Evolutionary conservation across 2,797 vertebrate species (phyloP), one percentile per base, ranked within the genome.

Genomic region (Thunnus albacares): DNA sequence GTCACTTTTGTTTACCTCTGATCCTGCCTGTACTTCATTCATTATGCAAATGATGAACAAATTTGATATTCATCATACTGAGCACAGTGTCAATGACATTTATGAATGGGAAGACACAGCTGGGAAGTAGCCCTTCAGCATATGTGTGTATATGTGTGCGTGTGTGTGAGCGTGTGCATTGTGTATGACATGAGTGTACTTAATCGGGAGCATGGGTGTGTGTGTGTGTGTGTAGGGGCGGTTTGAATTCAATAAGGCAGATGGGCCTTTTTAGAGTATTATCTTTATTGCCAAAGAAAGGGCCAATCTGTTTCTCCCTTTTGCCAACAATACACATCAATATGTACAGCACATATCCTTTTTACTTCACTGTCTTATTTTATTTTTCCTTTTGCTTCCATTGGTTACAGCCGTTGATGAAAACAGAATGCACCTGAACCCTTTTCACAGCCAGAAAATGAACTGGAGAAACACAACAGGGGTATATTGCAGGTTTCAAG

Each of bases 251-350:
- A 94, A 89, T 93, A 90, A 91, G 88, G 84, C 93, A 95, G 93
- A 94, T 94, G 94, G 93, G 80, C 80, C 93, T 90, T 90, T 94
- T 95, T 93, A 93, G 87, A 87, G 86, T 81, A 92, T 92, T 90
- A 93, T 88, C 87, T 87, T 89, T 90, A 93, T 93, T 90, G 89
- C 88, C 83, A 91, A 93, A 93, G 91, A 93, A 88, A 85, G 82
- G 67, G 15, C 66, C 92, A 91, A 89, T 91, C 91, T 94, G 91
- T 88, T 88, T 81, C 82, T 81, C 69, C 75, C 55, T 80, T 92
- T 82, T 81, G 83, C 86, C 85, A 91, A 75, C 72, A 84, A 61
- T 64, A 57, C 71, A 56, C 83, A 87, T 90, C 80, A 80, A 69
- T 79, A 88, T 89, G 79, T 88, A 71, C 60, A 35, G 82, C 57